These are phyloP conservation scores for Aleiodes alternator DNA, from an alignment of 2,888 invertebrate species.

Conservation along the genomic window DNA sequence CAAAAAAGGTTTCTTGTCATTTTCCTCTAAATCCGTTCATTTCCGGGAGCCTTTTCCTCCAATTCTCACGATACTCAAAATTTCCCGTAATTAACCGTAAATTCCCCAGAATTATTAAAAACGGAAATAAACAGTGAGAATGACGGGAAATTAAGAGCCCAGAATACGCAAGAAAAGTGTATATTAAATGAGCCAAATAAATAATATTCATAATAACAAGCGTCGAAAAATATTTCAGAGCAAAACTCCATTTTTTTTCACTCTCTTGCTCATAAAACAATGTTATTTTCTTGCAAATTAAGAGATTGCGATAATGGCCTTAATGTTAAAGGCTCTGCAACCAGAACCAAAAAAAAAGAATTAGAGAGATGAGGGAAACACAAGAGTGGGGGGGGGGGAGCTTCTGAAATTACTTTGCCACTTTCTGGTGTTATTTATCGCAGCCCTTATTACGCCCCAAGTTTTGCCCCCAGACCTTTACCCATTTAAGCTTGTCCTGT, in stretches of 20 bases:
- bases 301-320: constrained; percentile 73
- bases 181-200: constrained; percentile 17
- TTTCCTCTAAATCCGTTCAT: no score
- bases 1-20: no score
- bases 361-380: constrained; percentile 16
- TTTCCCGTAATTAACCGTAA: no score
- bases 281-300: constrained; percentile 70
- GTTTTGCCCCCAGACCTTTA: constrained; percentile 48
- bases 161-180: not conserved
- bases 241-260: no score
- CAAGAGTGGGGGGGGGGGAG: constrained; percentile 1
- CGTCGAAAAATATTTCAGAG: not conserved
- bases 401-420: constrained; percentile 70
- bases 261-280: constrained; percentile 36
- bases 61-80: no score
- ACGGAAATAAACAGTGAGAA: no score
- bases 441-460: constrained; percentile 65
- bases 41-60: no score
- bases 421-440: constrained; percentile 71
- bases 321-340: constrained; percentile 61
- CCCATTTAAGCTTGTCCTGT: constrained; percentile 55
- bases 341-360: constrained; percentile 28
- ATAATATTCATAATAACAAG: constrained; percentile 9
- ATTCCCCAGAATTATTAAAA: no score
- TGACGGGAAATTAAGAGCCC: no score